These are phyloP conservation scores for Sialis lutaria DNA, from an alignment of 2,888 invertebrate species.

Conservation along the genomic window DNA sequence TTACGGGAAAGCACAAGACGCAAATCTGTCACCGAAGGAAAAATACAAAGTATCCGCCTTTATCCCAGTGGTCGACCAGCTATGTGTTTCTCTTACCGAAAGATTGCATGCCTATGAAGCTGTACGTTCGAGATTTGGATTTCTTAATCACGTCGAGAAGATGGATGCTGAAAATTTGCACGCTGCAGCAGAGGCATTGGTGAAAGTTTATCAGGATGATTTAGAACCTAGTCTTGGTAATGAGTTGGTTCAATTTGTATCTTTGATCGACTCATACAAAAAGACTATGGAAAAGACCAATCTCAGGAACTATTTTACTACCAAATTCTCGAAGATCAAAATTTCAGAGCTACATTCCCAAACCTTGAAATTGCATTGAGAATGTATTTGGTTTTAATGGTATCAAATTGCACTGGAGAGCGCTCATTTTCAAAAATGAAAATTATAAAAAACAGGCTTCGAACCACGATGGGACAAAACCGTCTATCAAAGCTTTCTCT, in stretches of 20 bases:
- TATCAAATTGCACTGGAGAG: too few relatives aligned
- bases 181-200: conserved; percentile 7
- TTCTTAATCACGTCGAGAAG: conserved; percentile 9
- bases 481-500: too few relatives aligned
- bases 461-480: too few relatives aligned
- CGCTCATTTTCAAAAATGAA: too few relatives aligned
- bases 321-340: too few relatives aligned
- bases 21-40: conserved; percentile 8
- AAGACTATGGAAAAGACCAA: conserved; percentile 5
- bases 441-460: too few relatives aligned
- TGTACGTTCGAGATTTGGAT: conserved; percentile 8
- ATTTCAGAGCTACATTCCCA: too few relatives aligned
- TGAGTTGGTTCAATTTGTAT: conserved; percentile 8
- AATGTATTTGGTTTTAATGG: too few relatives aligned
- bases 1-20: conserved; percentile 10
- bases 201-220: too few relatives aligned
- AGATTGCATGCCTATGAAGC: conserved; percentile 8
- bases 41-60: conserved; percentile 10
- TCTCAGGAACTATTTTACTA: conserved; percentile 2
- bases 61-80: conserved; percentile 11
- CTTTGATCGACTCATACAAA: conserved; percentile 6
- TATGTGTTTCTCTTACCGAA: conserved; percentile 8
- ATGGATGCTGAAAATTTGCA: conserved; percentile 8
- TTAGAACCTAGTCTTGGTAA: conserved; percentile 8
- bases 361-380: too few relatives aligned